Evolutionary conservation across 2,797 vertebrate genomes (phyloP), one percentile per base, ranked within the genome.

Genomic region (Malurus splendens): DNA sequence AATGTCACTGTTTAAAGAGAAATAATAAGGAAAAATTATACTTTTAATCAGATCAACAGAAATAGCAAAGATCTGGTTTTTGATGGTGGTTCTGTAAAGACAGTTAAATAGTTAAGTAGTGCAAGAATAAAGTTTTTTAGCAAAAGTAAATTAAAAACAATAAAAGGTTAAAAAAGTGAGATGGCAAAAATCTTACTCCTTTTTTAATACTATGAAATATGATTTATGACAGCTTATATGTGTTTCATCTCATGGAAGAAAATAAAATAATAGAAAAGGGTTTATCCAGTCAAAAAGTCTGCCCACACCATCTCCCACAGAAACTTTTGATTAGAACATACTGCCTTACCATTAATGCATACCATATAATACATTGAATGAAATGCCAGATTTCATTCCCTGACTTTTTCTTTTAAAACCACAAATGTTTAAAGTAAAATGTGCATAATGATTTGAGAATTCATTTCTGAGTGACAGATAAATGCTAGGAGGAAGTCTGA

Each of bases 251-350:
- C 80, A 39, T n/a, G 76, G 90, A 93, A 86, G 82, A 93, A 90
- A 86, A n/a, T 33, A 74, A 44, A 56, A 76, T 77, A 94, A 91
- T 84, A 94, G 82, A 82, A 94, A 94, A 84, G 44, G 76, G 89
- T 82, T 95, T 93, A 86, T 90, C 84, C 82, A 83, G 91, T 94
- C 92, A 93, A 91, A 91, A 95, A 87, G 13, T 14, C 42, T 90
- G 61, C 72, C 52, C 59, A 87, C 36, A 90, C 56, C 51, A 92
- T 44, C 56, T 86, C 90, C 80, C 84, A 93, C 89, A 95, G 87
- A 86, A 86, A 84, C 76, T 92, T 96, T 94, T 95, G 83, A 96
- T 96, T 96, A 92, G 47, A 82, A 8, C 6, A 1, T 68, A 83
- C 65, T 95, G 51, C 54, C 67, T 73, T 86, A 67, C 62, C 68